Conservation (phyloP, 2,113 vertebrate genomes). For the Gorsachius goisagi region DNA sequence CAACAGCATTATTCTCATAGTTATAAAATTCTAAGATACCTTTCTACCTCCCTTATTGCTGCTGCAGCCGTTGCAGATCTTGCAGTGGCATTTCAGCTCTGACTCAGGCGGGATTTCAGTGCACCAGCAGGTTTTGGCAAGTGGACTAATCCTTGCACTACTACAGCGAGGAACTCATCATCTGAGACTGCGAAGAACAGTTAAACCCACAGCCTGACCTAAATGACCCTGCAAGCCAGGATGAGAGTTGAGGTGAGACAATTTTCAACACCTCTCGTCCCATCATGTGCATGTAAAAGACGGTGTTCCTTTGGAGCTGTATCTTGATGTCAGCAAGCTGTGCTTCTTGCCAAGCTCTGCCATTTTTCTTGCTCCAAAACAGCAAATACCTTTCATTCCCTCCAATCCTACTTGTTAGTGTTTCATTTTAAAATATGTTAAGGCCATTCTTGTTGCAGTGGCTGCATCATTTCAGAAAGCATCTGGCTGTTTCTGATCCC, state of each 20-base stretch:
- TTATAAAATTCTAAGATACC: not conserved
- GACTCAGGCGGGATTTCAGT: not conserved
- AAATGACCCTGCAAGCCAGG: not conserved
- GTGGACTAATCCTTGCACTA: not conserved
- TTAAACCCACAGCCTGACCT: not conserved
- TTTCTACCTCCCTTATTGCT: not conserved
- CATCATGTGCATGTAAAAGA: rapidly evolving
- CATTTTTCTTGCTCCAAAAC: not conserved
- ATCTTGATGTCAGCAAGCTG: not conserved
- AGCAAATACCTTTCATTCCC: not conserved
- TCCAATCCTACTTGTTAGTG: not conserved
- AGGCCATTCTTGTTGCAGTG: not conserved
- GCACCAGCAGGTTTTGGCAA: not conserved
- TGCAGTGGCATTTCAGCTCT: not conserved
- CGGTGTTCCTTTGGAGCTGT: not conserved
- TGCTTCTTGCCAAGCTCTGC: not conserved
- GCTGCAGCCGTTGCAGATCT: not conserved
- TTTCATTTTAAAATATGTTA: not conserved
- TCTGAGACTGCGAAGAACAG: not conserved
- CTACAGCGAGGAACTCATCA: not conserved
- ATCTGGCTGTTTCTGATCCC: not conserved
- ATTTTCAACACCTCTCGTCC: not conserved
- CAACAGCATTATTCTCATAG: not conserved
- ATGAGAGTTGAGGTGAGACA: not conserved
- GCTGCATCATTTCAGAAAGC: not conserved